phyloP scores from a whole-genome alignment of 2,888 invertebrate genomes.

The Sialis lutaria region DNA sequence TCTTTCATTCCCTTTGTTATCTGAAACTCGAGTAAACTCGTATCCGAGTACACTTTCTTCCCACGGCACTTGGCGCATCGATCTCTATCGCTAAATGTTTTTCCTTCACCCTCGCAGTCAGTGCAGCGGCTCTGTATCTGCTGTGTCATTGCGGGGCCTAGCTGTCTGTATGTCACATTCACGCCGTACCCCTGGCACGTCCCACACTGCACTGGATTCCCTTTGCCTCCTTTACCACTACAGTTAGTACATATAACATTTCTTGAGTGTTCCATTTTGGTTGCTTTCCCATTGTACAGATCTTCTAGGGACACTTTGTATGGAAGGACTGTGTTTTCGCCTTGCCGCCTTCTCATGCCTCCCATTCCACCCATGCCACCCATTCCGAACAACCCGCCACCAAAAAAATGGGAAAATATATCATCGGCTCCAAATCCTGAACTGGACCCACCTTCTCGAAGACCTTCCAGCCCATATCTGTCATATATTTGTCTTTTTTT shows the following conservation, averaged over 20 bases:
- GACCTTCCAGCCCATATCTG: conserved; percentile 68
- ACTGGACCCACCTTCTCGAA: conserved; percentile 60
- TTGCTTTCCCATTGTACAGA: conserved; percentile 75
- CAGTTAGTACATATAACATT: conserved; percentile 65
- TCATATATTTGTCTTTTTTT: conserved; percentile 78
- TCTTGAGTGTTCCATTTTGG: conserved; percentile 66
- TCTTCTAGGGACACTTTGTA: conserved; percentile 78
- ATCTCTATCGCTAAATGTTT: conserved; percentile 53
- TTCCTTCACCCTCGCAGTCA: conserved; percentile 50
- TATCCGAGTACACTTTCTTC: conserved; percentile 65
- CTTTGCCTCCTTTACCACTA: conserved; percentile 61
- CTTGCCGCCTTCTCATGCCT: conserved; percentile 38
- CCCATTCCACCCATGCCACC: conserved; percentile 30
- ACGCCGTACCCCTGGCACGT: conserved; percentile 64
- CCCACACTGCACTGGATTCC: conserved; percentile 43
- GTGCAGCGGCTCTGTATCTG: conserved; percentile 42
- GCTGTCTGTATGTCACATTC: conserved; percentile 54
- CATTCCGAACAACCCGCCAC: conserved; percentile 41
- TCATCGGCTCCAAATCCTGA: conserved; percentile 39
- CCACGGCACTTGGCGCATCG: conserved; percentile 70
- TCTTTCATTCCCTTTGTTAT: conserved; percentile 82
- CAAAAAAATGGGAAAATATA: conserved; percentile 50
- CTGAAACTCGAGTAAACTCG: conserved; percentile 71
- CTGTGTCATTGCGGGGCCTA: conserved; percentile 47
- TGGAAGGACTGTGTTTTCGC: conserved; percentile 72